Evolutionary conservation across 1,140 invertebrate species (phyloP), one percentile per base, ranked within the genome.

Genomic region (Papilio helenus): DNA sequence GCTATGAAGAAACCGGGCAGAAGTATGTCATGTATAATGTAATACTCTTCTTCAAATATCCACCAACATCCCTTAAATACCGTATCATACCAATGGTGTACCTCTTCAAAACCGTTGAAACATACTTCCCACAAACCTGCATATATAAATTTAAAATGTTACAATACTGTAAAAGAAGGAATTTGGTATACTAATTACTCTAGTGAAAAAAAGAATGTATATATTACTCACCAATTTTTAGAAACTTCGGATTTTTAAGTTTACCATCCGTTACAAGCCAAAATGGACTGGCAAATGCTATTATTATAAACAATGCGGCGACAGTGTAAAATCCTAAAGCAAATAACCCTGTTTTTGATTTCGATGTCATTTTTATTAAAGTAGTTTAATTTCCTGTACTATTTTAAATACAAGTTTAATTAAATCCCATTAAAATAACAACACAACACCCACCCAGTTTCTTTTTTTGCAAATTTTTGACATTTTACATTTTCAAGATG

Each of bases 71-170:
- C 97, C 46, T 94, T 95, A 86, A 98, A 98, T 74, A 95, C 93
- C 4, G 96, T 97, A 82, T 98, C 98, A 85, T 96, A 96, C 85
- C 97, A 96, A 89, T 98, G 97, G 81, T 96, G 95, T 12, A 97
- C 96, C 87, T 98, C 98, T 92, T 97, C 95, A 90, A 98, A 98
- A 44, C 97, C 96, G 84, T 97, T 95, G 82, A 99, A 98, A 90
- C 98, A 99, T 0, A 98, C 98, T 91, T 98, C 96, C 98, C 98
- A 99, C n/a, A 99, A 94, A 71, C 98, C 98, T 98, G 90, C 61
- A 96, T 96, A 68, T 76, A 83, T 55, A 79, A 46, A 81, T 80
- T 79, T 68, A 16, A 65, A 26, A 44, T 18, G 3, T 20, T 55
- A 39, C 34, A 39, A 8, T 39, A 39, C 34, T 39, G 7, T 39